phyloP scores from a whole-genome alignment of 1,140 invertebrate species.

The Tetraneura akinire region DNA sequence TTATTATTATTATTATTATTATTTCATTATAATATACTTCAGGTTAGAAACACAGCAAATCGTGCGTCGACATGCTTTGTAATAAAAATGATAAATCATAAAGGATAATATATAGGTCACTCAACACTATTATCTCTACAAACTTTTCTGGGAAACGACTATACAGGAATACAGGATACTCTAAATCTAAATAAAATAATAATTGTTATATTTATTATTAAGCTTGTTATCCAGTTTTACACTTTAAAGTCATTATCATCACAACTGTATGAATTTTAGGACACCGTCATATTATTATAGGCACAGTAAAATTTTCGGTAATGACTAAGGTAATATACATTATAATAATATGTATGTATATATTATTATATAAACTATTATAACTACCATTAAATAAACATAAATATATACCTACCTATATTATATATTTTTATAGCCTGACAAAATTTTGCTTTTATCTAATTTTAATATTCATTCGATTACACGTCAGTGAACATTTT shows the following conservation, averaged over 20 bases:
- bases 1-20: too few relatives aligned
- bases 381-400: too few relatives aligned
- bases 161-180: background rate
- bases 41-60: too few relatives aligned
- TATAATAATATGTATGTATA: too few relatives aligned
- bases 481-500: background rate
- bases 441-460: constrained; percentile 31
- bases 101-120: constrained; percentile 1
- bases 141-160: constrained; percentile 7
- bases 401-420: too few relatives aligned
- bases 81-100: background rate
- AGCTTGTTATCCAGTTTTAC: constrained; percentile 6
- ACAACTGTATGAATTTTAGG: background rate
- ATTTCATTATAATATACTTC: too few relatives aligned
- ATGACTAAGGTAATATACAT: background rate
- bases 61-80: too few relatives aligned
- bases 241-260: background rate
- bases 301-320: background rate
- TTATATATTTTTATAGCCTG: constrained; percentile 9
- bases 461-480: constrained; percentile 7
- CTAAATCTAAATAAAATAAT: too few relatives aligned
- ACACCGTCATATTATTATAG: background rate
- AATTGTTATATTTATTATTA: too few relatives aligned
- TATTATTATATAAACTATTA: too few relatives aligned
- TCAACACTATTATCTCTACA: background rate